phyloP scores from a whole-genome alignment of 2,888 invertebrate genomes.

The Scotopteryx bipunctaria region DNA sequence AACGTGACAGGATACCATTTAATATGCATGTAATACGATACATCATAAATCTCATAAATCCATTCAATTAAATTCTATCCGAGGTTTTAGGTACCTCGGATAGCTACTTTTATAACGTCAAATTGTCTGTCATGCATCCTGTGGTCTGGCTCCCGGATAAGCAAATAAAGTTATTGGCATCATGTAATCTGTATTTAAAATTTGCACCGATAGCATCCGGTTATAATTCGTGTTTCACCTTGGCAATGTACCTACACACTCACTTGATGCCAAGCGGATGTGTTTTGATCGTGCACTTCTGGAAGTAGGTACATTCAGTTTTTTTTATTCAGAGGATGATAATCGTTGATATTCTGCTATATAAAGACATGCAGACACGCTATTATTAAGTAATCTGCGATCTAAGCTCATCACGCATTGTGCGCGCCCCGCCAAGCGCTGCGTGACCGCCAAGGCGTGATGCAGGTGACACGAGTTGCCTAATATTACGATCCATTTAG shows the following conservation, averaged over 20 bases:
- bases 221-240: constrained; percentile 32
- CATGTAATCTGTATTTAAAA: constrained; percentile 5
- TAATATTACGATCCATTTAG: constrained; percentile 34
- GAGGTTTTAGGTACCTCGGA: too few species aligned
- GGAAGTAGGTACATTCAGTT: not conserved
- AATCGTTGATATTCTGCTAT: not conserved
- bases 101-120: too few species aligned
- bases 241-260: constrained; percentile 30
- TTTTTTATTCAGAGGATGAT: not conserved
- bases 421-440: constrained; percentile 51
- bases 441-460: constrained; percentile 46
- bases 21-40: not conserved
- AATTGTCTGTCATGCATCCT: constrained; percentile 7
- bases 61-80: too few species aligned
- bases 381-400: constrained; percentile 19
- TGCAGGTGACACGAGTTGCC: constrained; percentile 39
- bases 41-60: not conserved
- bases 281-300: not conserved
- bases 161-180: constrained; percentile 5
- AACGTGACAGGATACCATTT: constrained; percentile 8
- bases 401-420: constrained; percentile 48
- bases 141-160: constrained; percentile 9
- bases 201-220: constrained; percentile 30
- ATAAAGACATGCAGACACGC: not conserved
- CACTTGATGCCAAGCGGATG: constrained; percentile 2